Evolutionary conservation across 2,113 vertebrate species (phyloP), one percentile per base, ranked within the genome.

Genomic region (Osmerus eperlanus): DNA sequence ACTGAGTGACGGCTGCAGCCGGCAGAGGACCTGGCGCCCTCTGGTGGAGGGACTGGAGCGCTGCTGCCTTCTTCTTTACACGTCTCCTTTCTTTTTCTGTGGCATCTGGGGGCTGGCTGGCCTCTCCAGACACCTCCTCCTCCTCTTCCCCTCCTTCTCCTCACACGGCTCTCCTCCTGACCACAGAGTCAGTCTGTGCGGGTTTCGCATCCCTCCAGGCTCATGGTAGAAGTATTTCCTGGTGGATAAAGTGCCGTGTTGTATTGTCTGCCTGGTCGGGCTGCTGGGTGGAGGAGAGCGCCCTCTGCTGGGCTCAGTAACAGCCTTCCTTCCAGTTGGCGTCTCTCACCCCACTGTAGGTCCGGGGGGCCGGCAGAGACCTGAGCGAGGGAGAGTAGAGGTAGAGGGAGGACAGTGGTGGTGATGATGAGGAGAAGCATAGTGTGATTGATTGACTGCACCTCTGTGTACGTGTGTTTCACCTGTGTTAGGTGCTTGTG

Each of bases 201-300:
- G 41, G 41, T 9, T 9, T 47, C 7, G 41, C 41, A 47, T 47
- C 41, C 41, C 72, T 75, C 60, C 18, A 28, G 70, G 59, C 75
- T 68, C 59, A 51, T 41, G 81, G 77, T 81, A 78, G 84, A 91
- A 90, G 84, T 88, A 91, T 88, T 93, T 93, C 89, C 89, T 89
- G 90, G 93, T 93, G 89, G 88, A 93, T 99, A 98, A 99, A 99
- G 97, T 99, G 97, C 97, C 94, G 88, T 91, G 92, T 94, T 90
- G 85, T 89, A 86, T 87, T 90, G 92, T 95, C 92, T 92, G 90
- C 90, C 91, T 87, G 85, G 83, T 93, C 89, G 89, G 91, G 90
- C 87, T 91, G 91, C 88, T 78, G 72, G 88, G 87, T 84, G 74
- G 83, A 74, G 83, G 81, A 76, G 87, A 71, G 90, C 77, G 68